Evolutionary conservation across 2,113 vertebrate species (phyloP).

Genomic region (Tonatia bakeri): DNA sequence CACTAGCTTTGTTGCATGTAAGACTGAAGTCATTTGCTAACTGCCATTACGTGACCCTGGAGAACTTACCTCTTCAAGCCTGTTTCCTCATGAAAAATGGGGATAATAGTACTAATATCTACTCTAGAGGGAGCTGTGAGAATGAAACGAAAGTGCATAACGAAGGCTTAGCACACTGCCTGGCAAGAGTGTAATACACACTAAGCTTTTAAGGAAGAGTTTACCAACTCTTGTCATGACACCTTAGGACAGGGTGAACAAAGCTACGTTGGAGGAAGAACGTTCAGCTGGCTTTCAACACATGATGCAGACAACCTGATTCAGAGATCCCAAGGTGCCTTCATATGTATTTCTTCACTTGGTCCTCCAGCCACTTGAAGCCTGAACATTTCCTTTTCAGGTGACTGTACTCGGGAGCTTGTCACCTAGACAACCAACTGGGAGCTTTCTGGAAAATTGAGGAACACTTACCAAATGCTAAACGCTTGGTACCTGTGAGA

Average conservation of each 20-base stretch:
- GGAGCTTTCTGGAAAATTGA: neutral
- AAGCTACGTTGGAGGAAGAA: neutral
- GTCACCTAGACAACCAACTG: neutral
- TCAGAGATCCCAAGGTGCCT: neutral
- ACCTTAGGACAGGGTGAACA: neutral
- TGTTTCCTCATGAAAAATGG: neutral
- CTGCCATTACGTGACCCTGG: neutral
- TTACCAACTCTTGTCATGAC: neutral
- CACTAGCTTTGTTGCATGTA: neutral
- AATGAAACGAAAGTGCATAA: neutral
- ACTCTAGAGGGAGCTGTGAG: neutral
- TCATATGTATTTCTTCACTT: neutral
- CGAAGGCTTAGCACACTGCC: neutral
- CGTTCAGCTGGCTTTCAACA: neutral
- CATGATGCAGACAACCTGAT: neutral
- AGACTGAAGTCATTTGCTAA: neutral
- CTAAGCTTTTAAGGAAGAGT: neutral
- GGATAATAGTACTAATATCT: neutral
- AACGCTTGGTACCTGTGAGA: neutral
- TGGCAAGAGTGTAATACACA: neutral
- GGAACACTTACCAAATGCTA: neutral
- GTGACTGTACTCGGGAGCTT: neutral
- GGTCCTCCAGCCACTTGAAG: neutral
- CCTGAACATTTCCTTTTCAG: neutral
- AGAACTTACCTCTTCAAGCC: neutral